Conservation (phyloP, 35 echinoderm and acorn worm species). For the Apostichopus californicus region DNA sequence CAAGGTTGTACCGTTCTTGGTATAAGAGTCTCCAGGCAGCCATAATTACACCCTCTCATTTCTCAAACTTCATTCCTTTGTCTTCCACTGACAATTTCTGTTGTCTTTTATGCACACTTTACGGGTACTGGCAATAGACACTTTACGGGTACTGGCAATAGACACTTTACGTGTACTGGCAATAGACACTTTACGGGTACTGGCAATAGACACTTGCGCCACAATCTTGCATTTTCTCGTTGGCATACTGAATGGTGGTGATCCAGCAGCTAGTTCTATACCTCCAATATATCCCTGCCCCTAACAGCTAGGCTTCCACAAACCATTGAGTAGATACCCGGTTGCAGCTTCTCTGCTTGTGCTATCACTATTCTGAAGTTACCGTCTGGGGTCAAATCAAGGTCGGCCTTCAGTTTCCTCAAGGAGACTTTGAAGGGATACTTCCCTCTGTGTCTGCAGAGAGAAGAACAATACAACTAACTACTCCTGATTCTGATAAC, state of each 20-base stretch:
- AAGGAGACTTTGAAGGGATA: conserved; percentile 43
- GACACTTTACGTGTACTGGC: background rate
- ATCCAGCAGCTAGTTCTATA: background rate
- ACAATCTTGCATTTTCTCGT: too few species aligned
- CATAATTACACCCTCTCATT: too few species aligned
- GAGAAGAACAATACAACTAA: background rate
- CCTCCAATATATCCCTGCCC: conserved; percentile 23
- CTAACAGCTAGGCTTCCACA: conserved; percentile 61
- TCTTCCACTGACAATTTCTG: too few species aligned
- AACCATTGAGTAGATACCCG: conserved; percentile 72
- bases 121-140: background rate
- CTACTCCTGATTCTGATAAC: too few species aligned
- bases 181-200: background rate
- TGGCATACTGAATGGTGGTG: too few species aligned
- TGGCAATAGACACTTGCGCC: background rate
- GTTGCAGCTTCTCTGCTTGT: conserved; percentile 76
- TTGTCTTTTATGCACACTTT: too few species aligned
- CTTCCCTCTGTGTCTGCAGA: conserved; percentile 58
- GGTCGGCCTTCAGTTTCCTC: conserved; percentile 72
- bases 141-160: background rate
- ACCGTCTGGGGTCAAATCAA: conserved; percentile 79
- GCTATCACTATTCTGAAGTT: conserved; percentile 86
- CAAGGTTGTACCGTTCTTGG: too few species aligned
- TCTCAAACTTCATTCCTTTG: too few species aligned
- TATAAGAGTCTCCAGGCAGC: too few species aligned